phyloP scores from a whole-genome alignment of 2,797 vertebrate genomes.

The Mycteria americana region DNA sequence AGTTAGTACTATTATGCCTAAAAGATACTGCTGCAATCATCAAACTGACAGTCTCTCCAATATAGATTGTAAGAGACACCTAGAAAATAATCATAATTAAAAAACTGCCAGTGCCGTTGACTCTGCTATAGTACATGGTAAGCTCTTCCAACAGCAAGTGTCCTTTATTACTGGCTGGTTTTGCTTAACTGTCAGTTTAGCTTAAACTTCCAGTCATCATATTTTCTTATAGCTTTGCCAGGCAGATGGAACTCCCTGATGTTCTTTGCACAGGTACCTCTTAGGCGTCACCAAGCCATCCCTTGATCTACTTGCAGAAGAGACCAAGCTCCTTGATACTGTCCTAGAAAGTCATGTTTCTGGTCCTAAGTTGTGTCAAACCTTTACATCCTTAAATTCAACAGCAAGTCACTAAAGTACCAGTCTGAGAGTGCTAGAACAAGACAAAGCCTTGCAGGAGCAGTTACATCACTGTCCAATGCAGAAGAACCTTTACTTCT shows the following conservation, averaged over 20 bases:
- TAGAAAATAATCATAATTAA: background rate
- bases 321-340: background rate
- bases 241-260: background rate
- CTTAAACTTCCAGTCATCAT: background rate
- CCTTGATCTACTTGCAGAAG: background rate
- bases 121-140: background rate
- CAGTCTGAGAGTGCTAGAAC: background rate
- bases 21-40: background rate
- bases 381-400: background rate
- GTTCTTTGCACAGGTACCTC: background rate
- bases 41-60: background rate
- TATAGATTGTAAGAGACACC: rapidly evolving
- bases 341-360: background rate
- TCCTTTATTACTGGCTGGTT: background rate
- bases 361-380: background rate
- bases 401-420: background rate
- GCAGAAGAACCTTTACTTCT: background rate
- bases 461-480: background rate
- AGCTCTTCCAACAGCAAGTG: background rate
- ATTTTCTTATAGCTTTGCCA: background rate
- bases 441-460: background rate
- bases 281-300: background rate
- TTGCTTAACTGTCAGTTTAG: background rate
- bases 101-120: background rate
- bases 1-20: too few species aligned